Evolutionary conservation across 1,140 invertebrate genomes (phyloP).

Genomic region (Dendroctonus valens): DNA sequence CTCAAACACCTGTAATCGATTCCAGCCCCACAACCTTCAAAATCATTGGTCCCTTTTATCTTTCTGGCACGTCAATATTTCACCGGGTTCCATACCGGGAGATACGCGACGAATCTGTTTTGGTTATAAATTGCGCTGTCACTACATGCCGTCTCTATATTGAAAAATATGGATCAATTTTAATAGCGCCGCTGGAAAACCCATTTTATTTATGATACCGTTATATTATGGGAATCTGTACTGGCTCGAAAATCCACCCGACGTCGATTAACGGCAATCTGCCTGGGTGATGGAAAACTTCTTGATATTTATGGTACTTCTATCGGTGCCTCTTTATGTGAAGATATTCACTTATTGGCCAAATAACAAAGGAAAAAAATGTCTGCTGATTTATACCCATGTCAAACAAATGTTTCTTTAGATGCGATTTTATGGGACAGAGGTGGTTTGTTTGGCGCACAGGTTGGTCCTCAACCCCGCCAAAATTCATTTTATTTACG

Average conservation of each 20-base stretch:
- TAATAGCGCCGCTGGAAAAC: conserved; percentile 14
- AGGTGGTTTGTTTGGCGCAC: not conserved
- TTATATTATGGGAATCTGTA: conserved; percentile 16
- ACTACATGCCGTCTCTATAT: conserved; percentile 27
- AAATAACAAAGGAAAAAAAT: not conserved
- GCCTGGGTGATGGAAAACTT: conserved; percentile 6
- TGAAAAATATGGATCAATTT: conserved; percentile 30
- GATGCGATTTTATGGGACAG: not conserved
- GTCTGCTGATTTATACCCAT: not conserved
- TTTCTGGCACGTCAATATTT: not conserved
- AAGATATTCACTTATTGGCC: not conserved
- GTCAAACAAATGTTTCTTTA: not conserved
- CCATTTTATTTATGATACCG: conserved; percentile 17
- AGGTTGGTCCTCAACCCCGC: no score
- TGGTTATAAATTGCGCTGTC: conserved; percentile 27
- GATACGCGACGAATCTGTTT: conserved; percentile 18
- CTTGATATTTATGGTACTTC: conserved; percentile 2
- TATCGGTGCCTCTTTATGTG: not conserved
- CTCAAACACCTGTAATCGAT: no score
- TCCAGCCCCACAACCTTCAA: no score
- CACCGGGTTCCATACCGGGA: not conserved
- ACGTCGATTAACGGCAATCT: conserved; percentile 11
- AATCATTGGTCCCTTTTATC: no score
- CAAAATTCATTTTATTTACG: no score
- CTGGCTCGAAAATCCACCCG: conserved; percentile 1